Evolutionary conservation across 2,113 vertebrate genomes (phyloP).

Genomic region (Conger conger): DNA sequence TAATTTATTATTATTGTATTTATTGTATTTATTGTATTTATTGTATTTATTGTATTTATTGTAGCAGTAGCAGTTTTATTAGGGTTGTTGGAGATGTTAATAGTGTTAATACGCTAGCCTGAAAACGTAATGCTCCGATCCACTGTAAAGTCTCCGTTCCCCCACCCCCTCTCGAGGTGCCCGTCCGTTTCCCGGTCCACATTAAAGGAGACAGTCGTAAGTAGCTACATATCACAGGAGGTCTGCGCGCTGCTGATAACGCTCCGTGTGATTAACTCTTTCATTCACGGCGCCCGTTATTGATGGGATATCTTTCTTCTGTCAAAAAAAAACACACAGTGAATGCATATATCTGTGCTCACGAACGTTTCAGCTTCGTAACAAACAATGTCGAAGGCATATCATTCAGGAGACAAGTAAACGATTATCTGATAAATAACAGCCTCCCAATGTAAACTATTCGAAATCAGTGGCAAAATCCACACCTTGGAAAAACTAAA

Average conservation of each 20-base stretch:
- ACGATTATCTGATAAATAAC: background rate
- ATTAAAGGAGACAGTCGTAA: conserved; percentile 54
- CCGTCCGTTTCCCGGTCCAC: conserved; percentile 35
- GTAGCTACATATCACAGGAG: conserved; percentile 56
- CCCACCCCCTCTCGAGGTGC: background rate
- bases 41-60: background rate
- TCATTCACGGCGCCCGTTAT: conserved; percentile 44
- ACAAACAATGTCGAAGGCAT: background rate
- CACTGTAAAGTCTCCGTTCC: background rate
- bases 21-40: background rate
- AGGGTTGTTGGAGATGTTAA: background rate
- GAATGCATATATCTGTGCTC: background rate
- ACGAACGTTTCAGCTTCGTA: background rate
- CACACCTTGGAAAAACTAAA: background rate
- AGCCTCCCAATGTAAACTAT: background rate
- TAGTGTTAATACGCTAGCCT: conserved; percentile 23
- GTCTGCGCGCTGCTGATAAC: conserved; percentile 71
- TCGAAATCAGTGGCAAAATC: background rate
- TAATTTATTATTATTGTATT: background rate
- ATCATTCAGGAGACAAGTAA: background rate
- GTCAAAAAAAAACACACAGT: background rate
- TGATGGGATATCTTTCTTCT: background rate
- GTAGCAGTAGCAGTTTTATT: conserved; percentile 12
- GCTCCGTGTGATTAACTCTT: conserved; percentile 62
- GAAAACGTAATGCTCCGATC: conserved; percentile 14